Base-by-base conservation (phyloP, 2,797 vertebrate genomes). In the Leucoraja ocellata region DNA sequence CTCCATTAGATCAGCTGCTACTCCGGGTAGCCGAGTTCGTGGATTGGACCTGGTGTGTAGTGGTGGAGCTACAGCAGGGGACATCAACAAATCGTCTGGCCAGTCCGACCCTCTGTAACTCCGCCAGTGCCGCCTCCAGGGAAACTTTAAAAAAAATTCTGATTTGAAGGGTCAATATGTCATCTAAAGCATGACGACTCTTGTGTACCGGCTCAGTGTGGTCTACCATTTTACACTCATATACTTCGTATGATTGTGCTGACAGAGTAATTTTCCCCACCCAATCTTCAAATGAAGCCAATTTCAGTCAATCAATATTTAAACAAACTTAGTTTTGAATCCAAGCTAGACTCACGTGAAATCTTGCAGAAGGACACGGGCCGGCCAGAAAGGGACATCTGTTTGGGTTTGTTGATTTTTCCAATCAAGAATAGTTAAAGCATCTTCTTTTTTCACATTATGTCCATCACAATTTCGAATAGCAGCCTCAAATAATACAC, bases 341-440 rank as follows among this genome's bases (percentile, higher is more conserved):
- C 61, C 39, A 81, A 61, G 32, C 61, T 8, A 68, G 11, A 96
- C 98, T 98, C 94, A 99, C 99, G 99, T 99, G 94, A 99, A 99
- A 96, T 99, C 99, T 96, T 99, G 99, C 93, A 99, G 97, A 93
- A 99, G 97, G 94, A 99, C 98, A 94, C 98, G 97, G 46, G 98
- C 98, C 9, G 99, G 98, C 93, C 96, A 97, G 95, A 99, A 99
- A 65, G 98, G 98, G 96, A 99, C 97, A 96, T 99, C 98, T 0
- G 97, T 96, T 95, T 96, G 95, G 94, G 96, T 97, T 96, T 97
- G 98, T 94, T 97, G 97, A 93, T 95, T 95, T 94, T 97, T 97
- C 99, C 98, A 99, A 95, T 98, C 97, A 94, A 99, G 95, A 93
- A 99, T 97, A 94, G 97, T 98, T 95, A 97, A 94, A 93, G 97